phyloP scores from a whole-genome alignment of 2,888 invertebrate species.

The Drosophila multiciliata region DNA sequence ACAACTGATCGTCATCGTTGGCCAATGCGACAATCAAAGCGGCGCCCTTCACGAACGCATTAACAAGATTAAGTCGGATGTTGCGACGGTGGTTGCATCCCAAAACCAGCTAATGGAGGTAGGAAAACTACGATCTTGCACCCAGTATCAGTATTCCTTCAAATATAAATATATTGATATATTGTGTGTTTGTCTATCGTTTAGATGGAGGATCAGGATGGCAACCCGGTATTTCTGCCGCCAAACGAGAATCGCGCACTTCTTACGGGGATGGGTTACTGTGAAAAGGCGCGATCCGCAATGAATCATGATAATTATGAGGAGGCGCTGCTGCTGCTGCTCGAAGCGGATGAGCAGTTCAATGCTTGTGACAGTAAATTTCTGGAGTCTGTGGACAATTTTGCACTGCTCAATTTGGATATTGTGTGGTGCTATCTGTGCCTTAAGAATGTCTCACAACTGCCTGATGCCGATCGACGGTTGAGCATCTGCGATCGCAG shows the following conservation, averaged over 20 bases:
- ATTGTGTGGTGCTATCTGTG: conserved; percentile 96
- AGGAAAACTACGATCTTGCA: not conserved
- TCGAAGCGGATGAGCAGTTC: conserved; percentile 92
- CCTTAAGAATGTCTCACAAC: conserved; percentile 88
- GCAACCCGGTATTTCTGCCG: conserved; percentile 90
- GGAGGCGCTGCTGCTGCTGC: conserved; percentile 89
- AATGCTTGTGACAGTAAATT: conserved; percentile 85
- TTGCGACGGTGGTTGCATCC: conserved; percentile 86
- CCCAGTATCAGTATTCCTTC: not conserved
- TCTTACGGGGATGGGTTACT: conserved; percentile 91
- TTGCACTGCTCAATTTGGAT: conserved; percentile 92
- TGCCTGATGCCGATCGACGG: conserved; percentile 90
- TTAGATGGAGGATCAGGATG: conserved; percentile 91
- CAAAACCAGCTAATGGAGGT: conserved; percentile 82
- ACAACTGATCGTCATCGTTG: conserved; percentile 88
- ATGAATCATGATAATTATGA: conserved; percentile 88
- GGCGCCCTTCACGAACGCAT: conserved; percentile 87
- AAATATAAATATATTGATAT: not conserved
- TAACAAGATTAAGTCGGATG: conserved; percentile 86
- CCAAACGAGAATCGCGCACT: conserved; percentile 89
- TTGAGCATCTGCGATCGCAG: conserved; percentile 89
- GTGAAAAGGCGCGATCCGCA: conserved; percentile 91
- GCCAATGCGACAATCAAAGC: conserved; percentile 84
- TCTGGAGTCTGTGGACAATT: conserved; percentile 91
- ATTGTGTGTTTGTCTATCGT: not conserved